Base-by-base conservation (phyloP, 2,113 vertebrate species). In the Empidonax traillii region DNA sequence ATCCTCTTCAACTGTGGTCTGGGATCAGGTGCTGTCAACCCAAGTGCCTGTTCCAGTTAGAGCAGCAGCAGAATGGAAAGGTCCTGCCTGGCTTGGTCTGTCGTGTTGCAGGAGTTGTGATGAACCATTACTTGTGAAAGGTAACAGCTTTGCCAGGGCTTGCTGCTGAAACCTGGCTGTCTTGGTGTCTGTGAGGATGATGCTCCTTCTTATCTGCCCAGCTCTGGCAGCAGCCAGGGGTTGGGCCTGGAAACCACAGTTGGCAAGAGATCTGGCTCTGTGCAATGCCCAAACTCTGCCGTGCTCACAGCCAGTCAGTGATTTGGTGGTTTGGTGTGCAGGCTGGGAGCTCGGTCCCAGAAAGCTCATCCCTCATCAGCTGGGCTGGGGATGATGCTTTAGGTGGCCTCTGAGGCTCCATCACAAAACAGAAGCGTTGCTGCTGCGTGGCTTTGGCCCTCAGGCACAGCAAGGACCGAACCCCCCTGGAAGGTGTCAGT, bases 261-360 rank as follows among this genome's bases (percentile, higher is more conserved):
- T 1, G 14, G 19, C 0, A 0, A 59, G 39, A 2, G 3, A 11
- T 17, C 28, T 53, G 51, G 11, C 3, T 68, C 18, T 52, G 51
- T 52, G 49, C 49, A 51, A 25, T 51, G 49, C 49, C 35, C 46
- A 33, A 22, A 3, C 3, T 31, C 76, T 7, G 35, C 49, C 0
- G 1, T 1, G 2, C 37, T 47, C 18, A 0, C 11, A 21, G 59
- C 30, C 3, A 0, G 16, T 8, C 0, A 0, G 1, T 9, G n/a
- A 6, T 23, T 12, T 61, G n/a, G 10, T 58, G 73, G 8, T 43
- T 87, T 86, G 66, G 7, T 31, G 23, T 27, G n/a, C 13, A 19
- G 18, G 18, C 31, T 37, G 22, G 23, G 23, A 53, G 17, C 16
- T 87, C 31, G 7, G 39, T 25, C 53, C 44, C 27, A 16, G 35